Base-by-base conservation (phyloP, 2,888 invertebrate species). In the Spodoptera exigua region DNA sequence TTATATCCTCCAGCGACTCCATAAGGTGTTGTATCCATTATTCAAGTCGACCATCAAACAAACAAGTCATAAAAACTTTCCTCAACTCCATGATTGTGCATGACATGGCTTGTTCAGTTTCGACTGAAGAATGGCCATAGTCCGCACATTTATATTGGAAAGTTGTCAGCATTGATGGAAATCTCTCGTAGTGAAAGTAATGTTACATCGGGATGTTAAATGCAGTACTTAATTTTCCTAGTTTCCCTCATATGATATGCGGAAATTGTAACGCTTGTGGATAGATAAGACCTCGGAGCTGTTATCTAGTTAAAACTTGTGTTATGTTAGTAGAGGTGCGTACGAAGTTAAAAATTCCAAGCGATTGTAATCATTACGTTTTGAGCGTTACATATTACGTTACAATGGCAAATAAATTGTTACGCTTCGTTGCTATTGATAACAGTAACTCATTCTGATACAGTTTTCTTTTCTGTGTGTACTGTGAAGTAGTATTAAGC, bases 121-220 rank as follows among this genome's bases (percentile, higher is more conserved):
- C 74, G 75, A 69, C 79, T 77, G 78, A 82, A 83, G 82, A 86
- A 85, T 85, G 82, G 79, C 79, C 82, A 80, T 78, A 86, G 62
- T 63, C 63, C 71, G 82, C 85, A 85, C 86, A 86, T 88, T 82
- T 84, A 83, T 88, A 89, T 91, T 93, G 91, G 93, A 92, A 93
- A 92, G 92, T 90, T 81, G 85, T 81, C 83, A 83, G 84, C 82
- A 86, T 84, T 88, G 87, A 90, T 92, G 91, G 87, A 90, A 90
- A 89, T 89, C 84, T 88, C 79, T 54, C 51, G 43, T 46, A 76
- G 80, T 78, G 79, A 79, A 80, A 79, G 79, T 76, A 72, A 64
- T 76, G 59, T 77, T 73, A 70, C 76, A 77, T 80, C 76, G 68
- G 74, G 57, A 78, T 76, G 61, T 76, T 70, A 75, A 76, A 77